Evolutionary conservation across 2,888 invertebrate genomes (phyloP).

Genomic region (Notodonta dromedarius): DNA sequence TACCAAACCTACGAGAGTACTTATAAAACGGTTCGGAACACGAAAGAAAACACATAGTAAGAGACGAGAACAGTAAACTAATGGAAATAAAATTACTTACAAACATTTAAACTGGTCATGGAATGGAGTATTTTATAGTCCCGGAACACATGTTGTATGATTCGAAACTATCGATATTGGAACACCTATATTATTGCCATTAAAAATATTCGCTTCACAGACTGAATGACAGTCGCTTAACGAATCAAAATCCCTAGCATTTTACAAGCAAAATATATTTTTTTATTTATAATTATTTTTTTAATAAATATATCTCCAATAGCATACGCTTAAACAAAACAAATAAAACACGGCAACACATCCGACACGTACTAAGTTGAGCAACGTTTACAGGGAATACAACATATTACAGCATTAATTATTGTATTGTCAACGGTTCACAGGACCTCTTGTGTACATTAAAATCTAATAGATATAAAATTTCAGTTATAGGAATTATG

Average conservation of each 20-base stretch:
- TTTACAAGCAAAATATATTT: constrained; percentile 31
- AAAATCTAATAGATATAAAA: constrained; percentile 78
- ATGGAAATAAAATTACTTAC: constrained; percentile 27
- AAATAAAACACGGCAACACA: constrained; percentile 35
- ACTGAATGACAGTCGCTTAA: background rate
- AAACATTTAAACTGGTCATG: constrained; percentile 37
- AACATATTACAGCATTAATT: constrained; percentile 64
- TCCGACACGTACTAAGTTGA: constrained; percentile 71
- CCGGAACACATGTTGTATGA: constrained; percentile 13
- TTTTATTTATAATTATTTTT: constrained; percentile 17
- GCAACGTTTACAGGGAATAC: constrained; percentile 76
- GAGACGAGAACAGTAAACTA: constrained; percentile 21
- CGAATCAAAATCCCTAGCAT: constrained; percentile 21
- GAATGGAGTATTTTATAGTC: constrained; percentile 38
- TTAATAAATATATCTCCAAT: constrained; percentile 33
- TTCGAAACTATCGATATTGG: constrained; percentile 13
- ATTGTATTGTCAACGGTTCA: constrained; percentile 82
- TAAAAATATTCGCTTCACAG: constrained; percentile 15
- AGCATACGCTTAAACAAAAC: constrained; percentile 36
- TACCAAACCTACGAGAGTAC: background rate
- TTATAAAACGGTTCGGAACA: background rate
- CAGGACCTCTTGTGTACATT: constrained; percentile 66
- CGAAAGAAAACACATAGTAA: background rate
- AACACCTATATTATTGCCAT: constrained; percentile 13
- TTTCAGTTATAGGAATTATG: constrained; percentile 77